Conservation (phyloP, 30 jellyfish, hydroid and myxozoan genomes). For the Turritopsis dohrnii region DNA sequence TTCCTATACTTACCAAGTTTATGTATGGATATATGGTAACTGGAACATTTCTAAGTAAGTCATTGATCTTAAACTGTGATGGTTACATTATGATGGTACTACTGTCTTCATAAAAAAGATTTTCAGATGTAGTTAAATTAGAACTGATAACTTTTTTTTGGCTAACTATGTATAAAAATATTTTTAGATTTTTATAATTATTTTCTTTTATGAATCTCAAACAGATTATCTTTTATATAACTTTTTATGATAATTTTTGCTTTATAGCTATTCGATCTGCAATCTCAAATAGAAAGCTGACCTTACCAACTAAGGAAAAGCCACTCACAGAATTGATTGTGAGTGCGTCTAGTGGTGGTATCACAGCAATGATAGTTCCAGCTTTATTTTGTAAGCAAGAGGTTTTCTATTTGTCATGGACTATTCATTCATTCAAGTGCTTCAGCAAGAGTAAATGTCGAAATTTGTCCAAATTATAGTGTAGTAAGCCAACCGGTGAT, state of each 20-base stretch:
- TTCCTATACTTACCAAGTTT: not conserved
- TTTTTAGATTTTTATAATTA: too few relatives aligned
- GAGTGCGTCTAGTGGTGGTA: not conserved
- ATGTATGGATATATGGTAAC: slow-evolving; percentile 12
- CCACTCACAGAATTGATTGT: not conserved
- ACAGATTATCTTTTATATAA: not conserved
- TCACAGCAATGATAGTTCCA: not conserved
- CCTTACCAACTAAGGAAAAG: not conserved
- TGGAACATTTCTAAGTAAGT: slow-evolving; percentile 10
- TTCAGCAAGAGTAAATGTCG: too few relatives aligned
- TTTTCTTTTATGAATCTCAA: not conserved
- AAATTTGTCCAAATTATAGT: too few relatives aligned
- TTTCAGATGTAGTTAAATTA: too few relatives aligned
- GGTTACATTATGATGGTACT: too few relatives aligned
- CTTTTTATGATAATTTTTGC: not conserved
- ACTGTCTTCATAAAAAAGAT: too few relatives aligned
- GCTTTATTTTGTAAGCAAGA: not conserved
- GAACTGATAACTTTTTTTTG: too few relatives aligned
- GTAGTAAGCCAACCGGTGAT: too few relatives aligned
- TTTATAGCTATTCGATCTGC: not conserved
- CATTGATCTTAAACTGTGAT: too few relatives aligned
- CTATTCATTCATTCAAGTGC: not conserved
- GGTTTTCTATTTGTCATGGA: too few relatives aligned
- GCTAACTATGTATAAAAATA: too few relatives aligned
- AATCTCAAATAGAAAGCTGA: not conserved